Evolutionary conservation across 2,888 invertebrate genomes (phyloP).

Genomic region (Oxystoma pomonae): DNA sequence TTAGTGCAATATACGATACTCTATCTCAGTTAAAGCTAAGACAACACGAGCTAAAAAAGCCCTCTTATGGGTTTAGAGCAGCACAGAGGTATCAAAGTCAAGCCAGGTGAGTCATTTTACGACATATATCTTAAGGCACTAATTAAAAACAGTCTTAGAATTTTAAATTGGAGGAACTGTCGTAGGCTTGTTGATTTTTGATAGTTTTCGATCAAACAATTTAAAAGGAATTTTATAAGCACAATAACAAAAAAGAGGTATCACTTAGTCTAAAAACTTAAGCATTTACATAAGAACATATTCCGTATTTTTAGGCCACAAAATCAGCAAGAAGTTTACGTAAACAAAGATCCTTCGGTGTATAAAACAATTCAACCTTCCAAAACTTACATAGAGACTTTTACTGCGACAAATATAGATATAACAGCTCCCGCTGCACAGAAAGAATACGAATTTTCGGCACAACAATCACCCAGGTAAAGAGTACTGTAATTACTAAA

Average conservation of each 20-base stretch:
- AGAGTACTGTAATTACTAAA: no score
- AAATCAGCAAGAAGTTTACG: slow-evolving; percentile 3
- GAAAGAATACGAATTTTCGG: slow-evolving; percentile 9
- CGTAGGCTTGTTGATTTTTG: no score
- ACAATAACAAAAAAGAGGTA: no score
- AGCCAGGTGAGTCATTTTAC: no score
- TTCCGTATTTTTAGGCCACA: slow-evolving; percentile 5
- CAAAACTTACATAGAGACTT: slow-evolving; percentile 42
- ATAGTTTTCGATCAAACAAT: no score
- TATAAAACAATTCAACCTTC: slow-evolving; percentile 25
- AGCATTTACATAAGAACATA: no score
- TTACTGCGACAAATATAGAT: slow-evolving; percentile 43
- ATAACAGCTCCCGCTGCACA: slow-evolving; percentile 28
- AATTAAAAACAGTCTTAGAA: no score
- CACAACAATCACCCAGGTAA: not conserved
- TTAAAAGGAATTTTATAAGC: no score
- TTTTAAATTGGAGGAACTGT: no score
- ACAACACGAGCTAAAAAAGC: slow-evolving; percentile 17
- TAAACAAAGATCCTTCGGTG: slow-evolving; percentile 1
- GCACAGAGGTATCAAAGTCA: slow-evolving; percentile 1
- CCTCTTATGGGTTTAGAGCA: slow-evolving; percentile 15
- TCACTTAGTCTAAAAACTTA: no score
- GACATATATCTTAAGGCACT: no score
- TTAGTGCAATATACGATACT: slow-evolving; percentile 44
- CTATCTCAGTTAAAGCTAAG: slow-evolving; percentile 42